Evolutionary conservation across 1,140 invertebrate species (phyloP).

Genomic region (Archivesica marissinica): DNA sequence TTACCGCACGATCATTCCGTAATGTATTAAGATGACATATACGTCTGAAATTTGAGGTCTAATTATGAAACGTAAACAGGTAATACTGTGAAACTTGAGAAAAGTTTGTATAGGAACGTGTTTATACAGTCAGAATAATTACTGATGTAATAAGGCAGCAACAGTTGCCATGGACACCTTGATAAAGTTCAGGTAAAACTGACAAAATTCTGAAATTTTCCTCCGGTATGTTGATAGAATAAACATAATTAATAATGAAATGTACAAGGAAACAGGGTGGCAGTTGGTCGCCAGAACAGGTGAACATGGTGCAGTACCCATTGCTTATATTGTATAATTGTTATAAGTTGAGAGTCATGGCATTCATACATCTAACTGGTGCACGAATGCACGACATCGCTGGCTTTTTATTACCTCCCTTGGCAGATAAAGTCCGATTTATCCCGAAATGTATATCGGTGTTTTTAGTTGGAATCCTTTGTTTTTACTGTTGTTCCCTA

Average conservation of each 20-base stretch:
- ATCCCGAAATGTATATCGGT: too few relatives aligned
- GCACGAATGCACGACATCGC: background rate
- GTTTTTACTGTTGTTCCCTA: too few relatives aligned
- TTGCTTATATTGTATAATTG: background rate
- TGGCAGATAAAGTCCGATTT: too few relatives aligned
- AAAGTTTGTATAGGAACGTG: too few relatives aligned
- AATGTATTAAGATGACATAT: too few relatives aligned
- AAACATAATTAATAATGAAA: conserved; percentile 12
- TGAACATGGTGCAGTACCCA: background rate
- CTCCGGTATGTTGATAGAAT: background rate
- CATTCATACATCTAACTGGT: background rate
- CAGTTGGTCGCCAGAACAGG: background rate
- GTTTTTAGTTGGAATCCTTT: too few relatives aligned
- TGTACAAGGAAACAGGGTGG: background rate
- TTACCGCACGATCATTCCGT: too few relatives aligned
- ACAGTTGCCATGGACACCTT: background rate
- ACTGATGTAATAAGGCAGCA: background rate
- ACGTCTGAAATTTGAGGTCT: too few relatives aligned
- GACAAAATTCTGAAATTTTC: background rate
- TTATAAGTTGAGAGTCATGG: background rate
- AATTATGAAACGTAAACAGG: too few relatives aligned
- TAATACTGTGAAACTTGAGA: too few relatives aligned
- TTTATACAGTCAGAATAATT: too few relatives aligned
- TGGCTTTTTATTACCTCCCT: too few relatives aligned
- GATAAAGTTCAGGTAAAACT: background rate